A percentile compares a stretch with the other conserved stretches of the same genome.
Conservation (phyloP, 2,888 invertebrate species). For the Drosophila rellima region DNA sequence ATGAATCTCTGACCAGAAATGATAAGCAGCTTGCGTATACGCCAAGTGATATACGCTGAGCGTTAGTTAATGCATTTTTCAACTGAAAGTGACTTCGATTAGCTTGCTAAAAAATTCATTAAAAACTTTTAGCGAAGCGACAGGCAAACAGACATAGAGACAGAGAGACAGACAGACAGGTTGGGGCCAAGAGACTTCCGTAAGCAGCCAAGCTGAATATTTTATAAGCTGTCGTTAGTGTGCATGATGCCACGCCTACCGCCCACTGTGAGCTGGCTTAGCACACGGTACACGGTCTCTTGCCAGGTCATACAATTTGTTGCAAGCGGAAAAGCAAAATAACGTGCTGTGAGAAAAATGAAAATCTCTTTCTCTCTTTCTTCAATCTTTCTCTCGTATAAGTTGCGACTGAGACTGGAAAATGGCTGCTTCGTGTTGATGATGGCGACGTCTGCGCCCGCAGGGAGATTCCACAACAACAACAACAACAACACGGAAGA, state of each 20-base stretch:
- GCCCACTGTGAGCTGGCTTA: conserved; percentile 5
- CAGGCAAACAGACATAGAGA: conserved; percentile 24
- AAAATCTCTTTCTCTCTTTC: conserved; percentile 23
- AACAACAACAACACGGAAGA: conserved; percentile 25
- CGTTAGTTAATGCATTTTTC: conserved; percentile 71
- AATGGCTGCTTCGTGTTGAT: conserved; percentile 71
- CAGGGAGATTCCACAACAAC: conserved; percentile 49
- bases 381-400: too few species aligned
- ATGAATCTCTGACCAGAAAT: conserved; percentile 19
- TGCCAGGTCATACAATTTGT: conserved; percentile 73
- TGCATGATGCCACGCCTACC: conserved; percentile 28
- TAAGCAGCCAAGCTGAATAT: conserved; percentile 69
- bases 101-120: conserved; percentile 78
- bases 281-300: conserved; percentile 17
- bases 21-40: conserved; percentile 48
- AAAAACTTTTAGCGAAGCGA: conserved; percentile 73
- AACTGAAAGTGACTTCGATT: conserved; percentile 76
- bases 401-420: conserved; percentile 63
- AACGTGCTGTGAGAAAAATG: conserved; percentile 46
- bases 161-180: conserved; percentile 9
- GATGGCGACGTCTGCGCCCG: conserved; percentile 76
- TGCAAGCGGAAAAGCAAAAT: conserved; percentile 52
- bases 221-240: conserved; percentile 79
- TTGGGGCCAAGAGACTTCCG: conserved; percentile 18
- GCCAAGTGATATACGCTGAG: conserved; percentile 39